Conservation (phyloP, 2,797 vertebrate species). For the Sylvia borin region DNA sequence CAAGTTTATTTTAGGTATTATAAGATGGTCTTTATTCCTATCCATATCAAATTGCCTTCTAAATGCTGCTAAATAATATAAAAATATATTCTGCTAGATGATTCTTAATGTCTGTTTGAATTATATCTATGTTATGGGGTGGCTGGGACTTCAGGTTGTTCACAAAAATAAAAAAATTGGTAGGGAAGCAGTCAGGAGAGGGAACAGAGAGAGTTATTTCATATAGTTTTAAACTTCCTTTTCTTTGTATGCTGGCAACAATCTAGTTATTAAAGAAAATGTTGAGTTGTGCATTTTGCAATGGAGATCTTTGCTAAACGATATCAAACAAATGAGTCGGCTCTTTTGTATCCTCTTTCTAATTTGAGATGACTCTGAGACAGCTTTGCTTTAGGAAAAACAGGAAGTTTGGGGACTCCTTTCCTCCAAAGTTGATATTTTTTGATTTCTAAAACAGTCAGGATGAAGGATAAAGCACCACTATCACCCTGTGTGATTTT, state of each 20-base stretch:
- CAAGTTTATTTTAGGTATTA: constrained; percentile 21
- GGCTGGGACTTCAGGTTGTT: background rate
- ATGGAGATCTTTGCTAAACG: background rate
- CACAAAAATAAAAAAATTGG: background rate
- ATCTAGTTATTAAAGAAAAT: constrained; percentile 3
- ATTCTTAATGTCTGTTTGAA: background rate
- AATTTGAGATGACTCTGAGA: constrained; percentile 3
- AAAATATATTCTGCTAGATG: background rate
- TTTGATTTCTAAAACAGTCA: background rate
- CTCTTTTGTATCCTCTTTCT: constrained; percentile 64
- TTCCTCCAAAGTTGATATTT: background rate
- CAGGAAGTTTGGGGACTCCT: constrained; percentile 52
- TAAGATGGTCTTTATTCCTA: background rate
- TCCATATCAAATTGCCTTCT: background rate
- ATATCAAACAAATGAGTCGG: background rate
- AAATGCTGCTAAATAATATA: constrained; percentile 8
- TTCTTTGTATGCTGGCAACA: background rate
- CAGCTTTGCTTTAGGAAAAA: background rate
- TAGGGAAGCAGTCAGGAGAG: background rate
- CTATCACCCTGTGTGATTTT: background rate
- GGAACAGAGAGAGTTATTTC: background rate
- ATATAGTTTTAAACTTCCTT: background rate
- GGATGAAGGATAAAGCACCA: background rate
- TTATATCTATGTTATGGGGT: background rate
- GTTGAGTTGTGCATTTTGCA: constrained; percentile 21